Percentiles rank a stretch among this genome's conserved stretches.
phyloP scores from a whole-genome alignment of 2,888 invertebrate species.

The Thymelicus sylvestris region DNA sequence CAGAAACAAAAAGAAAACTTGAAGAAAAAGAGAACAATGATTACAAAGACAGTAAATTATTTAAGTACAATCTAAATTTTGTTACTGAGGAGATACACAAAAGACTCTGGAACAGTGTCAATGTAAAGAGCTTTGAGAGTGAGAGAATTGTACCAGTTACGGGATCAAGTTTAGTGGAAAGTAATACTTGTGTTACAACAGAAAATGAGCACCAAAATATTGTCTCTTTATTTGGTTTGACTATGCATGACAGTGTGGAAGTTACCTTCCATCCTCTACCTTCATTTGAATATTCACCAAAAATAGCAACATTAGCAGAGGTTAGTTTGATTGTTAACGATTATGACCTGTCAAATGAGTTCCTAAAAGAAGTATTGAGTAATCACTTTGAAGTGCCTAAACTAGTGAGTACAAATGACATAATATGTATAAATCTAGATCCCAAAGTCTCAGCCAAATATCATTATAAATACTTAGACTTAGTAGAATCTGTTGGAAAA shows the following conservation, averaged over 20 bases:
- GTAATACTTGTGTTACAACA: conserved; percentile 59
- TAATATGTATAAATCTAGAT: conserved; percentile 86
- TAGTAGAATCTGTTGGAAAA: conserved; percentile 64
- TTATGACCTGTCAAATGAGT: conserved; percentile 72
- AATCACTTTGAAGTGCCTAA: conserved; percentile 89
- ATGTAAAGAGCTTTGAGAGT: conserved; percentile 51
- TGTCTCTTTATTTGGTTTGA: conserved; percentile 59
- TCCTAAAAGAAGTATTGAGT: conserved; percentile 85
- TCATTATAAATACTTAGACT: conserved; percentile 72
- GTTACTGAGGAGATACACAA: conserved; percentile 72
- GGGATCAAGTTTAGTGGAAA: conserved; percentile 60
- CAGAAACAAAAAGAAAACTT: conserved; percentile 58
- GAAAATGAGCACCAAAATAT: conserved; percentile 73
- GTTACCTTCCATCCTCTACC: conserved; percentile 70
- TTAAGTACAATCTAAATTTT: conserved; percentile 63
- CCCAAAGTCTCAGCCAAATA: conserved; percentile 72
- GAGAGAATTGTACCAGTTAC: conserved; percentile 70
- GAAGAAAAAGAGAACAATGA: conserved; percentile 49
- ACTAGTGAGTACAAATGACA: conserved; percentile 86
- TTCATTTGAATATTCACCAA: conserved; percentile 67
- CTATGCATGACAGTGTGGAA: conserved; percentile 52
- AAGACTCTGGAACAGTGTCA: conserved; percentile 61
- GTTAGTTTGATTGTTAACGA: conserved; percentile 71
- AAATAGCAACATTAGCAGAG: conserved; percentile 72
- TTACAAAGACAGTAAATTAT: conserved; percentile 46